phyloP scores from a whole-genome alignment of 1,140 invertebrate genomes.

The Telenomus remus region DNA sequence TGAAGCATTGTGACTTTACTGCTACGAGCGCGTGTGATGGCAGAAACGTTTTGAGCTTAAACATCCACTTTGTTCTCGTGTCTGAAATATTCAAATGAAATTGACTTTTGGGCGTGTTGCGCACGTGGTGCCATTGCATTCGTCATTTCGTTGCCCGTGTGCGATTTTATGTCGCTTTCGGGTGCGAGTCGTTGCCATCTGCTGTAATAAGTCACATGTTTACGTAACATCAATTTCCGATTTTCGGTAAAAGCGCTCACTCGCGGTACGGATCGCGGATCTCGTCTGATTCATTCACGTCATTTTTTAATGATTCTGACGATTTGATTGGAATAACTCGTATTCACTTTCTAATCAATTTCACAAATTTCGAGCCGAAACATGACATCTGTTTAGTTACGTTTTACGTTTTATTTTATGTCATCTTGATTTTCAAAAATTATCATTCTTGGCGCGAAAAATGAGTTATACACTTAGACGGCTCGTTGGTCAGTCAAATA shows the following conservation, averaged over 20 bases:
- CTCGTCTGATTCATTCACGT: constrained; percentile 18
- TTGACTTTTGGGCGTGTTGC: constrained; percentile 32
- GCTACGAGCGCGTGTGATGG: constrained; percentile 25
- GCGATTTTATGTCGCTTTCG: constrained; percentile 45
- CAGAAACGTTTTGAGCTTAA: constrained; percentile 35
- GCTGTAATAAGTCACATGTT: constrained; percentile 38
- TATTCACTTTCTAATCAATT: constrained; percentile 33
- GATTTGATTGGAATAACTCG: too few relatives aligned
- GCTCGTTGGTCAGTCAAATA: constrained; percentile 29
- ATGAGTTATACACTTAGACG: not conserved
- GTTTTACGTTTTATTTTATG: too few relatives aligned
- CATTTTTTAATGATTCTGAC: constrained; percentile 11
- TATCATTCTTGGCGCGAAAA: not conserved
- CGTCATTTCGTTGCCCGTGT: constrained; percentile 33
- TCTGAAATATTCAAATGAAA: constrained; percentile 53
- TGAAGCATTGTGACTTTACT: constrained; percentile 34
- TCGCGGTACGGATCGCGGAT: constrained; percentile 8
- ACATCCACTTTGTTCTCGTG: constrained; percentile 22
- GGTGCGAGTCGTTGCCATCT: constrained; percentile 23
- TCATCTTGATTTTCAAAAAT: not conserved
- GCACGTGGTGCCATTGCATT: constrained; percentile 27
- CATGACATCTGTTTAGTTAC: too few relatives aligned
- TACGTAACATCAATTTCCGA: constrained; percentile 32
- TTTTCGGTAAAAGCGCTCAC: constrained; percentile 9
- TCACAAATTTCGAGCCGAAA: too few relatives aligned